A percentile compares a stretch with the other conserved stretches of the same genome.
Conservation (phyloP, 2,113 vertebrate genomes). For the Chaetorhynchus papuensis region DNA sequence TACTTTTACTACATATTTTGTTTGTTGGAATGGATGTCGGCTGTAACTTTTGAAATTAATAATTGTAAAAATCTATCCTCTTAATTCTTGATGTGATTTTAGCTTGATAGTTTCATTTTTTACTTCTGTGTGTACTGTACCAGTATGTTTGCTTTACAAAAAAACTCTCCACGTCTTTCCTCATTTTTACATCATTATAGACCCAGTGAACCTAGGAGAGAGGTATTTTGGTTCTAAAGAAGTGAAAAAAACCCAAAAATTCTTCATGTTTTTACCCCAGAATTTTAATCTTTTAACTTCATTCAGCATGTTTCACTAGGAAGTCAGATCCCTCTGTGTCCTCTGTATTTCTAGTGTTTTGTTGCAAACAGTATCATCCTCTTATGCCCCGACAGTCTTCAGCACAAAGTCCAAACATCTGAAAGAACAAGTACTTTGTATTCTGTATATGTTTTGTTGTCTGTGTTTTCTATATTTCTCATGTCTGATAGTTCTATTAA, state of each 20-base stretch:
- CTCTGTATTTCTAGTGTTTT: not conserved
- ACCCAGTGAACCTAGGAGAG: rapidly evolving
- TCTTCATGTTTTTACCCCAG: not conserved
- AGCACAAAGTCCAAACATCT: not conserved
- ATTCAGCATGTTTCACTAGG: not conserved
- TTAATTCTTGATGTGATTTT: not conserved
- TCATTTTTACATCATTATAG: not conserved
- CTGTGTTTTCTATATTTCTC: not conserved
- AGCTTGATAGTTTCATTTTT: not conserved
- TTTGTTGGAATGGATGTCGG: not conserved
- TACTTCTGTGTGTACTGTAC: not conserved
- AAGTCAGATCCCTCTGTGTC: not conserved
- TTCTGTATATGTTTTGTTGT: not conserved
- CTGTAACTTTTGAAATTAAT: not conserved
- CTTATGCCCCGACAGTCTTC: not conserved
- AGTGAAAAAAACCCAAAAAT: rapidly evolving
- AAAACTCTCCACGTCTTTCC: rapidly evolving
- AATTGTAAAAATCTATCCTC: not conserved
- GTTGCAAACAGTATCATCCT: not conserved
- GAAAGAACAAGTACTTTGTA: not conserved
- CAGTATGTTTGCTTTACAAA: not conserved
- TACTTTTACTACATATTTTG: not conserved
- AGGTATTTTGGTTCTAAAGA: not conserved
- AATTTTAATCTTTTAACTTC: not conserved
- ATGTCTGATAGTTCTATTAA: conserved; percentile 13